Evolutionary conservation across 1,140 invertebrate genomes (phyloP), one percentile per base, ranked within the genome.

Genomic region (Heliconius congener): DNA sequence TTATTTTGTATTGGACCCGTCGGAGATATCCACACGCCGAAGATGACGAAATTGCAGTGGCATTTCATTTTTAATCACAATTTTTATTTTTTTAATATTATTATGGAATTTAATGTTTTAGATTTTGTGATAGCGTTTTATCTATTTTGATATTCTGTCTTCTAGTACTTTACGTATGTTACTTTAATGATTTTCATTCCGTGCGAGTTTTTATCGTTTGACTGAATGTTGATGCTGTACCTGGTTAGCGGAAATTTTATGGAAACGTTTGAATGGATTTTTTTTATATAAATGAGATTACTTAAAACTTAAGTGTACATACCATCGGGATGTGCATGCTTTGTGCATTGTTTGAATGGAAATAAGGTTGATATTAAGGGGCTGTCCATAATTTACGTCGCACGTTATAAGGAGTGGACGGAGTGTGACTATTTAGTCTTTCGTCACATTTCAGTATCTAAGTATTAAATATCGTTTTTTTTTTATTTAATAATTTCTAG

Each of bases 111-210:
- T 4, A 89, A 89, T 87, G 89, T 92, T 93, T 88, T 90, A 87
- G 84, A 81, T 86, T 72, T 88, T 90, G 85, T 83, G 71, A 86
- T 91, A 90, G 85, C 18, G 86, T 88, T 88, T 85, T 88, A 77
- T 89, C 85, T 93, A 93, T 93, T 94, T 94, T 92, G 83, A 88
- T 91, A 91, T 86, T 52, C 18, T 90, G 85, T 89, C 88, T 91
- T 91, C 83, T 83, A 88, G 84, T 94, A 94, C 93, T 91, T 91
- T 90, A 93, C 81, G 91, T 94, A 93, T 93, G 87, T 90, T 87
- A 91, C 87, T 88, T 90, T 90, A 88, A 85, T 85, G 86, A 84
- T 86, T 91, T 94, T 92, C 93, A 94, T 94, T 94, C 93, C 93
- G 92, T 92, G 91, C 81, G 88, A 91, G 86, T 88, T 91, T 89